These are phyloP conservation scores for Microcebus jonahi DNA, from an alignment of 2,113 vertebrate genomes.

Conservation along the genomic window DNA sequence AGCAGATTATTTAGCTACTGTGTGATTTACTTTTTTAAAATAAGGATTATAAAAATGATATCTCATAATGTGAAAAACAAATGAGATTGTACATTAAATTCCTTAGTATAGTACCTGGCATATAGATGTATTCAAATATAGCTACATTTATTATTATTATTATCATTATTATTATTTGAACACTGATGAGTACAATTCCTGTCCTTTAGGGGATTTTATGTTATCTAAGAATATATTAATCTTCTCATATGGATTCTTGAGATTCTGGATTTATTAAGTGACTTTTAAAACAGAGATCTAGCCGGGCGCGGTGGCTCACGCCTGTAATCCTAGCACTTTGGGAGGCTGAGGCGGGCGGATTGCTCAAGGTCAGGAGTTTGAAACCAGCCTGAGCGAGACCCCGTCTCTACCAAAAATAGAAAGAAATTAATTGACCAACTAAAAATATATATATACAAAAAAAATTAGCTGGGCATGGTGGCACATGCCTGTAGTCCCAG, in stretches of 20 bases:
- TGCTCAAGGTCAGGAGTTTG: no score
- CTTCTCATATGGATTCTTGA: neutral
- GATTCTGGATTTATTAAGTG: neutral
- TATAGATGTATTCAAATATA: neutral
- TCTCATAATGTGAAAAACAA: conserved; percentile 18
- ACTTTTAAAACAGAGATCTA: neutral
- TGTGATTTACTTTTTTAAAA: neutral
- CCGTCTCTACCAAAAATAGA: no score
- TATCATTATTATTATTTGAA: neutral
- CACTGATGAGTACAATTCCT: neutral
- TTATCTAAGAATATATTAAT: conserved; percentile 28
- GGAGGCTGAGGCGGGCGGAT: no score
- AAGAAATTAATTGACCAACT: no score
- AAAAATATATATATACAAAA: no score
- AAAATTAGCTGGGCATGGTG: no score
- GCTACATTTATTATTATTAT: neutral
- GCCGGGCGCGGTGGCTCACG: no score
- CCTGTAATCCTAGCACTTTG: no score
- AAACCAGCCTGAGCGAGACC: no score
- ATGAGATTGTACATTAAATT: neutral
- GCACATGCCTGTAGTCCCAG: no score
- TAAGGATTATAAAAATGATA: neutral
- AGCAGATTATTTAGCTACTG: conserved; percentile 2
- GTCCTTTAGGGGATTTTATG: neutral
- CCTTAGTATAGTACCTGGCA: neutral